Evolutionary conservation across 2,888 invertebrate genomes (phyloP), one percentile per base, ranked within the genome.

Genomic region (Thymelicus lineola): DNA sequence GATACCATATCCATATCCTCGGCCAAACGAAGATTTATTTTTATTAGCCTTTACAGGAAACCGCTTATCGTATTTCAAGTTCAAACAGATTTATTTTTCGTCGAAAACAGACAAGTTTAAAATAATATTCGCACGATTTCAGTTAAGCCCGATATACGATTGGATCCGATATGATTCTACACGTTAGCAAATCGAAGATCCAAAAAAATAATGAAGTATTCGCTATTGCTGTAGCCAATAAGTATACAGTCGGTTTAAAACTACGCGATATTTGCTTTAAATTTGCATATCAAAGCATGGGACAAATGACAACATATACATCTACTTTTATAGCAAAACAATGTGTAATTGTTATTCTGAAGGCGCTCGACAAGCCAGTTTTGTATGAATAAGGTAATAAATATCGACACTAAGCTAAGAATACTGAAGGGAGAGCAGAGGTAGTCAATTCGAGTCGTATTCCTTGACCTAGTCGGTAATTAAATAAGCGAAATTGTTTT

Each of bases 331-430:
- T 46, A 53, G 68, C 35, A 68, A 57, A 58, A 63, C 69, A 69
- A 50, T 59, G 58, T 50, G 12, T 59, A 59, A 70, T 64, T 59
- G 50, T 50, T 53, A 70, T 70, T 70, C 69, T 9, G 46, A 59
- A 14, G 58, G 64, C 35, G 42, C 35, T 58, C 46, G 28, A 35
- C 42, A 63, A 64, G 63, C 42, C 9, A 50, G 42, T 70, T 59
- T 68, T 59, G 58, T 59, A 63, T 69, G 63, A 69, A 69, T 63
- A 70, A 70, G 64, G 64, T 59, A 70, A 64, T 70, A 70, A 70
- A 70, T 64, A 59, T 70, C 59, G 20, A 42, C 69, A 64, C 59
- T 64, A 45, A 59, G 64, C 59, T 57, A 48, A 69, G 70, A 63
- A 64, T 59, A 64, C 50, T 53, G 70, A 70, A 70, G 64, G 59